A percentile compares a stretch with the other conserved stretches of the same genome.
These are phyloP conservation scores for Limnothrissa miodon DNA, from an alignment of 2,113 vertebrate species.

Conservation along the genomic window DNA sequence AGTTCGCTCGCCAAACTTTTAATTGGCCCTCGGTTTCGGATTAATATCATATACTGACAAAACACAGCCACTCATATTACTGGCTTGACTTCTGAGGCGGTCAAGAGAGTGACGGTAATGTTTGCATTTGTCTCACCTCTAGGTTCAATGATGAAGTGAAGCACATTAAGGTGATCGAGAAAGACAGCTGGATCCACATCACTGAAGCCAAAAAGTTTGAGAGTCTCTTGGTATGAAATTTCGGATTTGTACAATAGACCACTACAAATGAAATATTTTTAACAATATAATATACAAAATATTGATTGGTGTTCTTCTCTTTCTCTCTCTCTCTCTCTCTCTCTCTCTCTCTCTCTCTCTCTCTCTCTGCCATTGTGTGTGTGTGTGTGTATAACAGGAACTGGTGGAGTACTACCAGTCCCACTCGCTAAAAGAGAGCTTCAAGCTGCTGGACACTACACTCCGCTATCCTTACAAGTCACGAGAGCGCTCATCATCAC, in stretches of 20 bases:
- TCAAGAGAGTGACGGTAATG: neutral
- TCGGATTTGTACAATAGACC: neutral
- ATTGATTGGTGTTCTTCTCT: neutral
- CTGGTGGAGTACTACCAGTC: conserved; percentile 95
- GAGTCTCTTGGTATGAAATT: conserved; percentile 82
- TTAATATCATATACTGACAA: neutral
- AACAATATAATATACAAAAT: neutral
- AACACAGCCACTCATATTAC: neutral
- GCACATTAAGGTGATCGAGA: conserved; percentile 97
- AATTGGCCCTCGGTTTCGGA: neutral
- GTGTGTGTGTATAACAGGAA: conserved; percentile 71
- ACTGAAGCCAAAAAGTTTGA: conserved; percentile 98
- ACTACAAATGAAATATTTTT: neutral
- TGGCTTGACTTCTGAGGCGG: too few species aligned
- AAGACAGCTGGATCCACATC: conserved; percentile 97
- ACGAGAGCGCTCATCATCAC: conserved; percentile 78
- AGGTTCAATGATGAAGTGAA: conserved; percentile 99
- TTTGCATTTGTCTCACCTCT: conserved; percentile 17
- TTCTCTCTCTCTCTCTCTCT: neutral
- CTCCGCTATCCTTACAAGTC: conserved; percentile 92
- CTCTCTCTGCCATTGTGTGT: neutral
- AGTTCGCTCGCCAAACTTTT: neutral
- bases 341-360: neutral
- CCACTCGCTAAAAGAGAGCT: conserved; percentile 97
- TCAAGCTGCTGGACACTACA: conserved; percentile 93